These are phyloP conservation scores for Acheta domesticus DNA, from an alignment of 2,888 invertebrate species.

Conservation along the genomic window DNA sequence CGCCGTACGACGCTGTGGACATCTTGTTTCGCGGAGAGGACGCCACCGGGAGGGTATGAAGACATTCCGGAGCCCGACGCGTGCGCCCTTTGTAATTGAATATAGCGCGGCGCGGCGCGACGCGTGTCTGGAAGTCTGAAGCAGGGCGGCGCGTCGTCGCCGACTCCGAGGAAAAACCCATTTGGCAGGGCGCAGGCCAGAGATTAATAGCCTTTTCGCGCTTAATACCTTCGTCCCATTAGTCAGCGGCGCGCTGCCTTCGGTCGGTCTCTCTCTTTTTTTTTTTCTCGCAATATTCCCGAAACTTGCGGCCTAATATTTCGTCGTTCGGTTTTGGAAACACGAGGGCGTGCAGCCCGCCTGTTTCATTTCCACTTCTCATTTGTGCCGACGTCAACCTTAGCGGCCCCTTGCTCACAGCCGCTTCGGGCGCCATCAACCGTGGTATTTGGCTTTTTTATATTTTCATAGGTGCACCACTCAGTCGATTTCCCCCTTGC, in stretches of 20 bases:
- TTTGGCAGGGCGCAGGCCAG: neutral
- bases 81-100: too few relatives aligned
- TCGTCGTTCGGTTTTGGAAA: neutral
- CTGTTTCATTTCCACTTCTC: neutral
- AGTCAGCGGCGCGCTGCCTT: neutral
- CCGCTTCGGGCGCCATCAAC: neutral
- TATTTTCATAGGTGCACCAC: neutral
- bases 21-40: too few relatives aligned
- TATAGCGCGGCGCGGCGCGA: too few relatives aligned
- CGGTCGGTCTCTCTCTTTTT: neutral
- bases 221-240: constrained; percentile 9
- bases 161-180: neutral
- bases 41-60: too few relatives aligned
- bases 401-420: too few relatives aligned
- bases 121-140: neutral
- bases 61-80: too few relatives aligned
- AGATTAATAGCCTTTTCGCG: constrained; percentile 6
- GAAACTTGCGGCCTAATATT: constrained; percentile 3
- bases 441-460: neutral
- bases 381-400: neutral
- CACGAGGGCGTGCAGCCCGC: neutral
- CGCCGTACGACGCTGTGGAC: too few relatives aligned
- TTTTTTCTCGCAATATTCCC: neutral
- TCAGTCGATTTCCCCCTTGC: neutral
- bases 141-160: neutral